Evolutionary conservation across 1,140 invertebrate genomes (phyloP).

Genomic region (Tetramorium parvispinum): DNA sequence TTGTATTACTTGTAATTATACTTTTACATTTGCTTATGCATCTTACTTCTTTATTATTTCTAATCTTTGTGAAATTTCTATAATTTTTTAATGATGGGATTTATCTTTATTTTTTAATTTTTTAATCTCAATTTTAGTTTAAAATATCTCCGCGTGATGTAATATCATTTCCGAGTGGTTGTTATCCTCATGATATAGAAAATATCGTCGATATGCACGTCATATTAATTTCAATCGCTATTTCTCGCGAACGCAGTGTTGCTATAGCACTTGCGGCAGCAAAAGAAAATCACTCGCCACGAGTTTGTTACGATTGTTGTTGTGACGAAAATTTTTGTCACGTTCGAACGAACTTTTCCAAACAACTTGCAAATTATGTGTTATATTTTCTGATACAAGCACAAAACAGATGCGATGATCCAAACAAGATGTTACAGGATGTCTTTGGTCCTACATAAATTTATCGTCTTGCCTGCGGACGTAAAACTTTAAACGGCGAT

Average conservation of each 20-base stretch:
- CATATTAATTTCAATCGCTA: background rate
- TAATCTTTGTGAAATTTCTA: background rate
- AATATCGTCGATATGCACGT: background rate
- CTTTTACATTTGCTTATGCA: too few species aligned
- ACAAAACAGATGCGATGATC: conserved; percentile 41
- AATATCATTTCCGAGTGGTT: conserved; percentile 12
- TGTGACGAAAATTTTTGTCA: conserved; percentile 4
- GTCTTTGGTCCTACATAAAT: conserved; percentile 59
- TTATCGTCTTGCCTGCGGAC: conserved; percentile 47
- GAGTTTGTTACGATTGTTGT: conserved; percentile 6
- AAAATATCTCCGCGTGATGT: conserved; percentile 4
- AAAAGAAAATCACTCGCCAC: conserved; percentile 23
- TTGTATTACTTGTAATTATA: background rate
- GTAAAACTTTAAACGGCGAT: conserved; percentile 54
- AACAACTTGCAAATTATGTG: conserved; percentile 37
- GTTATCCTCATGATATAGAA: conserved; percentile 3
- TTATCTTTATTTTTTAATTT: conserved; percentile 29
- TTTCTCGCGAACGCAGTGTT: background rate
- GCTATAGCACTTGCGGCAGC: background rate
- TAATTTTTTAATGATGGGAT: background rate
- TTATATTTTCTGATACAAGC: conserved; percentile 27
- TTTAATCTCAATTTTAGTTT: background rate
- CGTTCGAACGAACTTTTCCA: background rate
- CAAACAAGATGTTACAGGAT: conserved; percentile 42
- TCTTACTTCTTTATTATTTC: background rate